These are phyloP conservation scores for Bombycilla garrulus DNA, from an alignment of 2,113 vertebrate species.

Conservation along the genomic window DNA sequence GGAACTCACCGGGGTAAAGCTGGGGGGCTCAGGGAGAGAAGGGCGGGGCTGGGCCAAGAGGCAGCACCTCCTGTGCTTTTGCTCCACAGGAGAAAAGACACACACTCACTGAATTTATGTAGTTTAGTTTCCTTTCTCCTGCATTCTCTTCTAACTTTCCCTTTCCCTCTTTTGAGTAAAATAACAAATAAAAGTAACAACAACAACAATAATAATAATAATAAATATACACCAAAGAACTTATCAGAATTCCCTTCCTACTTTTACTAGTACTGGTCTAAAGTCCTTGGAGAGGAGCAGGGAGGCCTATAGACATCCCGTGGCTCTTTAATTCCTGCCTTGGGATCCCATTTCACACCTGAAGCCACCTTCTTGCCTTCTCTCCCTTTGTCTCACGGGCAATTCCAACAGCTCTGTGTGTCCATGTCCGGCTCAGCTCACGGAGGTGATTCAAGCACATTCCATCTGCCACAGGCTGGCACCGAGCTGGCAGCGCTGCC, in stretches of 20 bases:
- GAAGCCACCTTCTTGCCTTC: neutral
- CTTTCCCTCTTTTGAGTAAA: neutral
- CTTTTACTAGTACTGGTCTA: neutral
- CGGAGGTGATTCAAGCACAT: neutral
- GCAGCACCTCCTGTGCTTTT: neutral
- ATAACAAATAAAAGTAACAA: neutral
- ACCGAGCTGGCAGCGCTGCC: neutral
- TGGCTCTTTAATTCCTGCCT: neutral
- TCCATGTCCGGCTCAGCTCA: neutral
- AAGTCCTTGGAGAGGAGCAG: neutral
- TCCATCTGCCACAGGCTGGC: neutral
- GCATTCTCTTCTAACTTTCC: neutral
- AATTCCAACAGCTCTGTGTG: neutral
- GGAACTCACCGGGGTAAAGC: neutral
- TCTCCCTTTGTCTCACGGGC: neutral
- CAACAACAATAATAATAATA: neutral
- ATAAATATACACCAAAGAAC: neutral
- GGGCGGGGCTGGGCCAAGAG: rapidly evolving
- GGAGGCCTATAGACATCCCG: neutral
- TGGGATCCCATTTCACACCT: neutral
- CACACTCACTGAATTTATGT: neutral
- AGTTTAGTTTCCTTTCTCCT: neutral
- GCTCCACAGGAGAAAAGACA: neutral
- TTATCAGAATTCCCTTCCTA: neutral
- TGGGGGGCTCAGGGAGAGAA: neutral